Evolutionary conservation across 2,113 vertebrate species (phyloP).

Genomic region (Trichechus manatus): DNA sequence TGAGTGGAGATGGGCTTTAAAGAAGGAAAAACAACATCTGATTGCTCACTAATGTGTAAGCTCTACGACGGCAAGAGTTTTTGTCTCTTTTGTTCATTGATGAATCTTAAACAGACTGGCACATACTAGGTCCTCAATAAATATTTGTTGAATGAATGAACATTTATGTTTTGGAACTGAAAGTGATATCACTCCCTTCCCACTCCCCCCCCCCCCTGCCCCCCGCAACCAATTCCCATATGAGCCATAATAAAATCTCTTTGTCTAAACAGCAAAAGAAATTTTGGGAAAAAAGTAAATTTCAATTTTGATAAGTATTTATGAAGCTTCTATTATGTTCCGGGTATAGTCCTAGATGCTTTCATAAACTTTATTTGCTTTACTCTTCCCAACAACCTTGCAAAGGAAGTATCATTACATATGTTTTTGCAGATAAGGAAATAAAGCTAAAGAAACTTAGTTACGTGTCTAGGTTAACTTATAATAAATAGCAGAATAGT

Average conservation of each 20-base stretch:
- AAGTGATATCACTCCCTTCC: background rate
- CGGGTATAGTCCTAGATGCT: background rate
- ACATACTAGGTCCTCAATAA: too few species aligned
- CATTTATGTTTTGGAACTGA: background rate
- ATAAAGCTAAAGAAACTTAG: background rate
- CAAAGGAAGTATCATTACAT: background rate
- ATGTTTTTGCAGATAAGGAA: background rate
- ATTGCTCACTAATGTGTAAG: conserved; percentile 14
- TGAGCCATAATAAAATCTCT: background rate
- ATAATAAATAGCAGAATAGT: background rate
- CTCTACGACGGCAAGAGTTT: background rate
- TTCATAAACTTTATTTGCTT: conserved; percentile 19
- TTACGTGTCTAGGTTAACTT: background rate
- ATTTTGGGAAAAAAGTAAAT: conserved; percentile 33
- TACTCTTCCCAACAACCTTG: background rate
- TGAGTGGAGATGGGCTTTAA: background rate
- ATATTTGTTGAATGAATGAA: too few species aligned
- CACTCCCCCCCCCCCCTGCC: too few species aligned
- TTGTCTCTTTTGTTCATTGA: too few species aligned
- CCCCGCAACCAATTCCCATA: background rate
- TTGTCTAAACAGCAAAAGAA: conserved; percentile 2
- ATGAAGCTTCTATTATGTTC: background rate
- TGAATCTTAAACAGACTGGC: too few species aligned
- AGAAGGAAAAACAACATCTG: background rate
- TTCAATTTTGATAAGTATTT: conserved; percentile 38